These are phyloP conservation scores for Hermodice carunculata DNA, from an alignment of 2,888 invertebrate genomes.

Conservation along the genomic window DNA sequence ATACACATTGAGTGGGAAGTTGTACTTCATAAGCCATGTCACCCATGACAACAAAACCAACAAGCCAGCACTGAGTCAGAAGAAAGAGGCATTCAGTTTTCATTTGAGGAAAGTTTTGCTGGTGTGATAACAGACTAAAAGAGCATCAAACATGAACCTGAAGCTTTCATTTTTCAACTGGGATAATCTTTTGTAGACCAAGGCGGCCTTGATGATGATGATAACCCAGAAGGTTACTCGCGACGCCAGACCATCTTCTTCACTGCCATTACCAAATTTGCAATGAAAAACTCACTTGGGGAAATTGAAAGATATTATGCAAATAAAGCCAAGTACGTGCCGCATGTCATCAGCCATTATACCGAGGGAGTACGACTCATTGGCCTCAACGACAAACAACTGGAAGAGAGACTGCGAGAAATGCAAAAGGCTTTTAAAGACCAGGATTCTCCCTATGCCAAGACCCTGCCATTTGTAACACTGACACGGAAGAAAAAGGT, in stretches of 20 bases:
- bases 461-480: slow-evolving; percentile 45
- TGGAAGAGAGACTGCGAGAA: slow-evolving; percentile 41
- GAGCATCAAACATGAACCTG: too few relatives aligned
- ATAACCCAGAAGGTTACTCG: background rate
- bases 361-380: slow-evolving; percentile 53
- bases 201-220: too few relatives aligned
- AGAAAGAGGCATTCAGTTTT: too few relatives aligned
- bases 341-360: slow-evolving; percentile 40
- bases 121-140: too few relatives aligned
- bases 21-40: too few relatives aligned
- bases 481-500: background rate
- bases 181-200: too few relatives aligned
- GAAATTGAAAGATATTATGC: slow-evolving; percentile 37
- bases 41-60: too few relatives aligned
- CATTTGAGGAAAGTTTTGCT: too few relatives aligned
- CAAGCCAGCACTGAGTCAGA: too few relatives aligned
- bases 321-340: slow-evolving; percentile 18
- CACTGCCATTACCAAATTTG: slow-evolving; percentile 50
- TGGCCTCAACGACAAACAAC: slow-evolving; percentile 51
- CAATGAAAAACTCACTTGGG: slow-evolving; percentile 44
- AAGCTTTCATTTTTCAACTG: too few relatives aligned
- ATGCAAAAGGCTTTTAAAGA: slow-evolving; percentile 46
- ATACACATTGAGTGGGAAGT: too few relatives aligned
- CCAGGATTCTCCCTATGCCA: slow-evolving; percentile 53
- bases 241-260: slow-evolving; percentile 42